Evolutionary conservation across 2,113 vertebrate species (phyloP), one percentile per base, ranked within the genome.

Genomic region (Aegypius monachus): DNA sequence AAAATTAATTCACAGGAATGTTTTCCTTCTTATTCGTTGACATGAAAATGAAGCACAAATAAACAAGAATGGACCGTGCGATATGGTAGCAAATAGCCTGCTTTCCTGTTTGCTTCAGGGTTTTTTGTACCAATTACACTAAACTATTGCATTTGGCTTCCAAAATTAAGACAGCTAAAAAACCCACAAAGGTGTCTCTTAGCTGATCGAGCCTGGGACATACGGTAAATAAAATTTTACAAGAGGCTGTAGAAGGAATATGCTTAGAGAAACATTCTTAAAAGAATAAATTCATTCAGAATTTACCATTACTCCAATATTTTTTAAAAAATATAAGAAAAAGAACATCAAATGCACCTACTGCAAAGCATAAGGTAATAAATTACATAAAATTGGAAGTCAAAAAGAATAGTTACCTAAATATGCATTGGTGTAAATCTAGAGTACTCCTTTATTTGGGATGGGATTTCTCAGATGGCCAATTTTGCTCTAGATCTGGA

Each of bases 161-260:
- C 32, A 85, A 91, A 81, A 79, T 34, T 62, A 32, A 36, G 25
- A 70, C 9, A 67, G 11, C 5, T 91, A 52, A 70, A 86, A 36
- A 4, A 1, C 1, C 16, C 6, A 15, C 8, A 78, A n/a, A 48
- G 0, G 2, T 58, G 5, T 62, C 7, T 48, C 15, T 84, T 58
- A 58, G 16, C 9, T 91, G 32, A 23, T 74, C 4, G 50, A 38
- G 8, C 7, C 40, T 85, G n/a, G 16, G 2, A n/a, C 11, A 29
- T 17, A 47, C 2, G 2, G 8, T 47, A 52, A 88, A 72, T 12
- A 55, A 48, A 74, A 50, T 63, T 82, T 70, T 31, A 18, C 21
- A 66, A 62, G 10, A 26, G 6, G 1, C 4, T 86, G 14, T 52
- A 25, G 36, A 65, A 34, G 9, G 16, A 77, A 36, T 74, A 47